These are phyloP conservation scores for Drosophila macrospina DNA, from an alignment of 2,888 invertebrate genomes.

Conservation along the genomic window DNA sequence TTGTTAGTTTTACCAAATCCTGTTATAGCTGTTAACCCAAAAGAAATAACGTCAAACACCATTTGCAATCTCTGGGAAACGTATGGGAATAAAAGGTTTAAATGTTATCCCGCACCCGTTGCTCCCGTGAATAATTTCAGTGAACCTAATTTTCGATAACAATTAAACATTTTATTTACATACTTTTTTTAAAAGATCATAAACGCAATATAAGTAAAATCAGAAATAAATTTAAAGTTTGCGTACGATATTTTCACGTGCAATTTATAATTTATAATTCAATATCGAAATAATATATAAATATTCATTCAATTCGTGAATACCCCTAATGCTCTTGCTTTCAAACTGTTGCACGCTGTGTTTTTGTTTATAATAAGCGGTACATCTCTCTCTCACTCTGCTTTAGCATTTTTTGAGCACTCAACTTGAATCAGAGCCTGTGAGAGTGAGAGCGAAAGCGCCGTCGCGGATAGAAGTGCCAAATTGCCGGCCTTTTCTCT, in stretches of 20 bases:
- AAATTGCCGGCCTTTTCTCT: constrained; percentile 25
- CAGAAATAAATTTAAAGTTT: neutral
- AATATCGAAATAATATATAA: too few relatives aligned
- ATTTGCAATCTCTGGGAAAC: neutral
- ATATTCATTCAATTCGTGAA: neutral
- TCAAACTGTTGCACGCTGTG: constrained; percentile 66
- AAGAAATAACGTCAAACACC: neutral
- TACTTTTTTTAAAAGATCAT: neutral
- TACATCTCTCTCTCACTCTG: neutral
- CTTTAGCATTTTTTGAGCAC: constrained; percentile 7
- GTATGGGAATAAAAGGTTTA: constrained; percentile 6
- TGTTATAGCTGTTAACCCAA: neutral
- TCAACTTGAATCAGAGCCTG: neutral
- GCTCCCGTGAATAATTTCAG: neutral
- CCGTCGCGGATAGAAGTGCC: constrained; percentile 58
- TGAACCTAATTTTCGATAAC: neutral
- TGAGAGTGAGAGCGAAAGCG: constrained; percentile 15
- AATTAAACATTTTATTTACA: constrained; percentile 2
- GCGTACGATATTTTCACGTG: too few relatives aligned
- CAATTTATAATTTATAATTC: too few relatives aligned
- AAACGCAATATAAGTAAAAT: neutral
- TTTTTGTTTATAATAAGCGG: constrained; percentile 51
- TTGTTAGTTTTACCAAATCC: constrained; percentile 35
- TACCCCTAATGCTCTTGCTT: constrained; percentile 1
- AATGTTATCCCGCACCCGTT: neutral